phyloP scores from a whole-genome alignment of 2,888 invertebrate genomes.

The Choristoneura rosaceana region DNA sequence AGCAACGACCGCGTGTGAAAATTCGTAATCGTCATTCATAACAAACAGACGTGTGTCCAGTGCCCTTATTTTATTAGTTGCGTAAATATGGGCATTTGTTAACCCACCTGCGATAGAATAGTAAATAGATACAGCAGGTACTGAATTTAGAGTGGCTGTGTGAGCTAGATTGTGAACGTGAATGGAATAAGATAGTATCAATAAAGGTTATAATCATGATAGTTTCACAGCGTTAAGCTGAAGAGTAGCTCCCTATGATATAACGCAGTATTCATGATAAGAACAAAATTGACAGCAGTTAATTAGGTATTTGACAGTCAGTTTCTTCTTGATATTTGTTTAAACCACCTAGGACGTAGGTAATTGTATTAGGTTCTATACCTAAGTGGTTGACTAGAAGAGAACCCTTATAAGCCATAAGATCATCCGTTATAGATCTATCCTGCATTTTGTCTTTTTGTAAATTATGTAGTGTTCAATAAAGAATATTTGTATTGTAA shows the following conservation, averaged over 20 bases:
- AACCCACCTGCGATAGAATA: slow-evolving; percentile 27
- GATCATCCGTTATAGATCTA: too few species aligned
- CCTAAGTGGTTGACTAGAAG: too few species aligned
- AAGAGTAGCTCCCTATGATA: neutral
- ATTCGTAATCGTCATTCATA: slow-evolving; percentile 53
- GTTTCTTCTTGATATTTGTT: too few species aligned
- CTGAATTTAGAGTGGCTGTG: slow-evolving; percentile 25
- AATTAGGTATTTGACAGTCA: too few species aligned
- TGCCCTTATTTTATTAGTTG: slow-evolving; percentile 59
- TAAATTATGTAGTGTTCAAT: too few species aligned
- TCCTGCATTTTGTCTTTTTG: too few species aligned
- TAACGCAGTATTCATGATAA: neutral
- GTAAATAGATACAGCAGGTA: slow-evolving; percentile 30
- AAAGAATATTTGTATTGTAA: too few species aligned
- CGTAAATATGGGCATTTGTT: slow-evolving; percentile 46
- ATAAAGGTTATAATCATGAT: neutral
- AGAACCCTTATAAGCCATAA: too few species aligned
- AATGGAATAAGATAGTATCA: slow-evolving; percentile 20
- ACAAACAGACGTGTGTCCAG: slow-evolving; percentile 43
- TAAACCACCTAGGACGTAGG: too few species aligned
- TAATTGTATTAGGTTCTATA: too few species aligned
- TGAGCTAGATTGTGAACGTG: neutral
- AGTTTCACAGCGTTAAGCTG: neutral
- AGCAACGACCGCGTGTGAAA: slow-evolving; percentile 68
- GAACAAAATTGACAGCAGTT: too few species aligned